Percentiles rank a stretch among this genome's conserved stretches.
phyloP scores from a whole-genome alignment of 35 echinoderm and acorn worm genomes.

The Stichopus chloronotus region DNA sequence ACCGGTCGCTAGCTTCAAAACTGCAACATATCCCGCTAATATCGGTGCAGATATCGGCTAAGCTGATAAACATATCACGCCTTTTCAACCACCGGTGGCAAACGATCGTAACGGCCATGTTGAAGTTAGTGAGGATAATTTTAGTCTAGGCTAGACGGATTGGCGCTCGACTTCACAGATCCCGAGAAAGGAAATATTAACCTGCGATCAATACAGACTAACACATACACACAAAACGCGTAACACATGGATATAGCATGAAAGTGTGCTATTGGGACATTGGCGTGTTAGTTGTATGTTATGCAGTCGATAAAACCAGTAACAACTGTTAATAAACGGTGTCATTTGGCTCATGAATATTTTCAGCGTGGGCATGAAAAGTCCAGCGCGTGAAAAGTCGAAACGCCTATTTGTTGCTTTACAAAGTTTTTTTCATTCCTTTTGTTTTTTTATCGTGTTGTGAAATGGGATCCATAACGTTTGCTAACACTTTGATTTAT shows the following conservation, averaged over 20 bases:
- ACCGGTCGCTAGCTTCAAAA: constrained; percentile 41
- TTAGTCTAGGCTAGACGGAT: constrained; percentile 14
- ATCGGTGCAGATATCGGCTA: constrained; percentile 19
- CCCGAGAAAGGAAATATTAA: background rate
- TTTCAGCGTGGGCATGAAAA: no score
- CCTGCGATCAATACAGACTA: background rate
- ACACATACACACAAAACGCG: constrained; percentile 25
- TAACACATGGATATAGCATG: background rate
- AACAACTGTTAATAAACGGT: constrained; percentile 20
- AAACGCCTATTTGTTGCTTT: no score
- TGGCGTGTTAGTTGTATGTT: constrained; percentile 3
- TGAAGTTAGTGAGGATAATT: constrained; percentile 32
- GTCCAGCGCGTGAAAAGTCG: no score
- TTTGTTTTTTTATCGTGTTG: no score
- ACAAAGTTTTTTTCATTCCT: no score
- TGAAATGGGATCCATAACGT: no score
- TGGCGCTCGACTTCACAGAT: background rate
- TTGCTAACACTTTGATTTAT: no score
- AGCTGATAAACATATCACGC: constrained; percentile 33
- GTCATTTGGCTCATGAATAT: background rate
- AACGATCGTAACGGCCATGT: constrained; percentile 14
- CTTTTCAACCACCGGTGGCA: constrained; percentile 9
- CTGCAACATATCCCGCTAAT: constrained; percentile 20
- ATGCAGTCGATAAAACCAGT: background rate
- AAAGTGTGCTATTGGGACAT: background rate